Percentiles rank a stretch among this genome's conserved stretches.
Evolutionary conservation across 2,888 invertebrate species (phyloP).

Genomic region (Seira ritae): DNA sequence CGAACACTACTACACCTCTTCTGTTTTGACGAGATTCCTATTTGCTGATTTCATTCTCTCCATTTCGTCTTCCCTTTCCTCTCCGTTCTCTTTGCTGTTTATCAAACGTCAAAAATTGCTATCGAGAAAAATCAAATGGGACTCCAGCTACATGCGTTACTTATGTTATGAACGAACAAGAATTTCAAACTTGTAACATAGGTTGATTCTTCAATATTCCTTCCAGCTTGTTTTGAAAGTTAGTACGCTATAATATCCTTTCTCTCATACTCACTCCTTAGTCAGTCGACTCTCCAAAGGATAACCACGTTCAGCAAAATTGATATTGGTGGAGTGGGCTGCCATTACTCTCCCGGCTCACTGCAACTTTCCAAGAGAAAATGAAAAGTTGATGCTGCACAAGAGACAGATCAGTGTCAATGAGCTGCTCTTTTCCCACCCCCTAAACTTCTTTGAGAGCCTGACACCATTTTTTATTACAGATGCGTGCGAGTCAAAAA

Average conservation of each 20-base stretch:
- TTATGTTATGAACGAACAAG: too few species aligned
- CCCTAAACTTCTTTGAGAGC: background rate
- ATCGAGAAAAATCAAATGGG: background rate
- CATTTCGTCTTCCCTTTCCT: slow-evolving; percentile 3
- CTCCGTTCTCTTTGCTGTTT: slow-evolving; percentile 2
- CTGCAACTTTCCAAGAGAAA: background rate
- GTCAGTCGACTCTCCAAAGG: background rate
- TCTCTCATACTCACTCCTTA: too few species aligned
- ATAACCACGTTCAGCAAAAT: background rate
- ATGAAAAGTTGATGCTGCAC: slow-evolving; percentile 14
- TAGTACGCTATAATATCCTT: too few species aligned
- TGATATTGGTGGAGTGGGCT: background rate
- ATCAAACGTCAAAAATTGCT: slow-evolving; percentile 13
- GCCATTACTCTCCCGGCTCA: background rate
- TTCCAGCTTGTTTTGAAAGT: too few species aligned
- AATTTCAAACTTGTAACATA: too few species aligned
- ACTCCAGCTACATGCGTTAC: background rate
- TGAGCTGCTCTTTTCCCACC: background rate
- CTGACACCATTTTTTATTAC: background rate
- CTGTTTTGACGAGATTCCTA: slow-evolving; percentile 52
- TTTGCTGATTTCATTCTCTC: slow-evolving; percentile 62
- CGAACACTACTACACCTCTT: background rate
- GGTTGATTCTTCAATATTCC: too few species aligned
- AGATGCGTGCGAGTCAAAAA: background rate
- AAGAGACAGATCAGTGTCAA: slow-evolving; percentile 21